phyloP scores from a whole-genome alignment of 92 coral and sea anemone genomes.

The Epizoanthus ramosus region DNA sequence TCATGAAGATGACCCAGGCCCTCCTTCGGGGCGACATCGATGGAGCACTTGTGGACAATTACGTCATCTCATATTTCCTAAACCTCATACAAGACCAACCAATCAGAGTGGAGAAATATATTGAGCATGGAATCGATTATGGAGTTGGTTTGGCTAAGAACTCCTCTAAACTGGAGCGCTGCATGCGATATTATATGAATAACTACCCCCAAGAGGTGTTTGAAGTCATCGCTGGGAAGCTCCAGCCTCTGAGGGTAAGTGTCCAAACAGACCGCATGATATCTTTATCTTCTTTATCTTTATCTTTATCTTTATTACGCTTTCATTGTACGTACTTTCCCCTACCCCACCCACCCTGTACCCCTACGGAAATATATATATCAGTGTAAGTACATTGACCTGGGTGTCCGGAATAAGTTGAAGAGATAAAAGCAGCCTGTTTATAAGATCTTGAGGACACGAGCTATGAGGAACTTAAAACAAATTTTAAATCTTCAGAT shows the following conservation, averaged over 20 bases:
- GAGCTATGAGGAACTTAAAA: no score
- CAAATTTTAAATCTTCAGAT: no score
- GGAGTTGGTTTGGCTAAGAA: constrained; percentile 77
- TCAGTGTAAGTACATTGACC: no score
- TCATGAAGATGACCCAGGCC: constrained; percentile 72
- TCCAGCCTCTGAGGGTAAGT: constrained; percentile 79
- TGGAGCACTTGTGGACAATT: constrained; percentile 90
- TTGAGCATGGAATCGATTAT: constrained; percentile 86
- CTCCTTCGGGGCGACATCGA: constrained; percentile 70
- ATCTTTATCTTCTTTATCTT: no score
- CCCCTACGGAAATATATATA: no score
- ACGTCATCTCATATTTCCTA: constrained; percentile 72
- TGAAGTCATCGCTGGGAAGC: constrained; percentile 74
- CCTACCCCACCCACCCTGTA: no score
- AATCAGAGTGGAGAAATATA: constrained; percentile 86
- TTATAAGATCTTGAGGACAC: no score
- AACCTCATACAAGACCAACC: constrained; percentile 66
- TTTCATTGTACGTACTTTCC: no score
- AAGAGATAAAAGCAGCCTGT: no score
- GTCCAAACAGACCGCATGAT: no score
- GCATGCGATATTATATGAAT: constrained; percentile 67
- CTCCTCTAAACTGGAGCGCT: constrained; percentile 71
- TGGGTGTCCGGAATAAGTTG: no score
- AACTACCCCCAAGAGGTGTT: constrained; percentile 93
- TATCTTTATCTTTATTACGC: no score